Base-by-base conservation (phyloP, 2,797 vertebrate species). In the Gallinago solitaria region DNA sequence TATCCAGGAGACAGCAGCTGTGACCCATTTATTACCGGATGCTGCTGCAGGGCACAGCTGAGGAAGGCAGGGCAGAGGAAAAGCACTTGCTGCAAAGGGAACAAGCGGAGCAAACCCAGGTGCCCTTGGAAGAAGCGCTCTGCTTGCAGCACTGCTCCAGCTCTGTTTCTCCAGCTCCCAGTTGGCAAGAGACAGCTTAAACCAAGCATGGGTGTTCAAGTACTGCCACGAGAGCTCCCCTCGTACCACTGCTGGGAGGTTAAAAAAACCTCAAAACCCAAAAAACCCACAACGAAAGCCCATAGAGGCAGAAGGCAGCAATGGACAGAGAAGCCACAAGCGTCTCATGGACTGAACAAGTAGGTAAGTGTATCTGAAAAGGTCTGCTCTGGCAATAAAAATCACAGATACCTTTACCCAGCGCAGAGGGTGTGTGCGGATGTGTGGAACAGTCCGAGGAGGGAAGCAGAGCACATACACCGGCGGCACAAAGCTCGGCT, bases 11-110 rank as follows among this genome's bases (percentile, higher is more conserved):
- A 91, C 57, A 95, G 95, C 93, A 92, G 96, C 30, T 33, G 94
- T 91, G 96, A 98, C 97, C 97, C 96, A 97, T 95, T 98, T 98
- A 93, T 89, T 87, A 93, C 84, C 1, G n/a, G 96, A 97, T 94
- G 96, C 35, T 89, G 95, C 95, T 95, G 90, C 90, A 78, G 95
- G 95, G 95, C 93, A 92, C 92, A 79, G 90, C 35, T 94, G 95
- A 94, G 75, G 93, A 84, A 35, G 85, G 39, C 80, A 92, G 80
- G 79, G 88, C 93, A 96, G 32, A 90, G 83, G 37, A 88, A 82
- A 69, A 92, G 86, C 67, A 35, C 47, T 80, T 83, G 61, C 90
- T 96, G 90, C 76, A 89, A 37, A 81, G 87, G 61, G 61, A 93
- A 78, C 3, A 11, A 60, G 75, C 6, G 2, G 56, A 79, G 33